These are phyloP conservation scores for Tiphia femorata DNA, from an alignment of 2,888 invertebrate species.

Conservation along the genomic window DNA sequence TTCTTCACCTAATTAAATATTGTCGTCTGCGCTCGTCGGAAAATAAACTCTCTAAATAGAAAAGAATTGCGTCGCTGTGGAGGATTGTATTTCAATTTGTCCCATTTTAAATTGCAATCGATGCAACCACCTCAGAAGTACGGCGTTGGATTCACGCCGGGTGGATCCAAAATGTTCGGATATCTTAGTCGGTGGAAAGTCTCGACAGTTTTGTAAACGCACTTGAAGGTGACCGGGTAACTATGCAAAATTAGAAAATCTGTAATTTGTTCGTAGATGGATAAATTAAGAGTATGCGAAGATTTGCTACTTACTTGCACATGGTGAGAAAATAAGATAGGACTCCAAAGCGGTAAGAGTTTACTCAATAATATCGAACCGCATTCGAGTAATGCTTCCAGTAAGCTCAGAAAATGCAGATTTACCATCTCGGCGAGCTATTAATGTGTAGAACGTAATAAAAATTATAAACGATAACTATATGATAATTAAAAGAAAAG, in stretches of 20 bases:
- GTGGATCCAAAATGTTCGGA: constrained; percentile 69
- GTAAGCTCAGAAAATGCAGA: constrained; percentile 92
- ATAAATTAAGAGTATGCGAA: background rate
- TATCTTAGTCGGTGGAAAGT: constrained; percentile 77
- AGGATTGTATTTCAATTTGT: constrained; percentile 94
- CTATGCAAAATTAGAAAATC: constrained; percentile 71
- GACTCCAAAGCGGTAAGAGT: constrained; percentile 95
- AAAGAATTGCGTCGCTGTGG: constrained; percentile 92
- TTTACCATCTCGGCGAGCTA: constrained; percentile 98
- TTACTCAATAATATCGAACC: constrained; percentile 93
- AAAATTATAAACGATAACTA: background rate
- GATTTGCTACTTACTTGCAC: constrained; percentile 75
- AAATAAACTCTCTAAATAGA: constrained; percentile 78
- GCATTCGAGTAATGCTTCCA: constrained; percentile 95
- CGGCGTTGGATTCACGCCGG: constrained; percentile 70
- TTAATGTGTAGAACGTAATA: constrained; percentile 17
- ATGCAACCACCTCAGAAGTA: constrained; percentile 87
- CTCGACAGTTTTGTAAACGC: constrained; percentile 89
- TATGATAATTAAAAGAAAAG: background rate
- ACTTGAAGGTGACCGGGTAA: constrained; percentile 90
- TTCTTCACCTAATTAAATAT: no score
- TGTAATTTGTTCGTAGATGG: constrained; percentile 6
- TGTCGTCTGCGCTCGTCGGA: no score
- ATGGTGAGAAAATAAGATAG: constrained; percentile 93
- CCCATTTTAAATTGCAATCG: constrained; percentile 98